Percentiles rank a stretch among this genome's conserved stretches.
Conservation (phyloP, 2,113 vertebrate genomes). For the Otus sunia region DNA sequence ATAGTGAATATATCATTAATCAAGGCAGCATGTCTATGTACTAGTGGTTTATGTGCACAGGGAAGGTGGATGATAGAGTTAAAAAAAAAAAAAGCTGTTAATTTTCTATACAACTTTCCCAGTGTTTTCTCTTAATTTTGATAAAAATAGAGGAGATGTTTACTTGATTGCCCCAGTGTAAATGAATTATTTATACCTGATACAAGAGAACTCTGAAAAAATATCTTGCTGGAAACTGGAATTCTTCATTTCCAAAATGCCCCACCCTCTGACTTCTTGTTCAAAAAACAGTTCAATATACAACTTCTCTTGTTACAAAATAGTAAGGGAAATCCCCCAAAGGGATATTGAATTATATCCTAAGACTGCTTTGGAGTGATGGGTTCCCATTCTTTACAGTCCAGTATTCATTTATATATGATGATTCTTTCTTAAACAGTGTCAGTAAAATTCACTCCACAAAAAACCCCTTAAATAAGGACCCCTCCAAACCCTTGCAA, state of each 20-base stretch:
- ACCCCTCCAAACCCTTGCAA: not conserved
- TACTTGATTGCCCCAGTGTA: not conserved
- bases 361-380: not conserved
- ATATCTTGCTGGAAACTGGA: not conserved
- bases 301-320: not conserved
- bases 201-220: not conserved
- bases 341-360: not conserved
- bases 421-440: not conserved
- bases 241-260: not conserved
- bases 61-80: not conserved
- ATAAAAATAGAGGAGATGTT: not conserved
- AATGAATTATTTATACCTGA: not conserved
- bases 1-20: not conserved
- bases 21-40: not conserved
- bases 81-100: not conserved
- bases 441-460: not conserved
- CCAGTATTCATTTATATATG: not conserved
- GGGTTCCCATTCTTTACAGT: not conserved
- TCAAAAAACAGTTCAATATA: not conserved
- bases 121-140: not conserved
- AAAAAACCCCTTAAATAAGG: not conserved
- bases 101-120: not conserved
- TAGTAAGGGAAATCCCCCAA: not conserved
- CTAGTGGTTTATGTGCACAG: not conserved
- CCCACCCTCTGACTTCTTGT: not conserved